Evolutionary conservation across 2,797 vertebrate genomes (phyloP).

Genomic region (Sebastes steindachneri): DNA sequence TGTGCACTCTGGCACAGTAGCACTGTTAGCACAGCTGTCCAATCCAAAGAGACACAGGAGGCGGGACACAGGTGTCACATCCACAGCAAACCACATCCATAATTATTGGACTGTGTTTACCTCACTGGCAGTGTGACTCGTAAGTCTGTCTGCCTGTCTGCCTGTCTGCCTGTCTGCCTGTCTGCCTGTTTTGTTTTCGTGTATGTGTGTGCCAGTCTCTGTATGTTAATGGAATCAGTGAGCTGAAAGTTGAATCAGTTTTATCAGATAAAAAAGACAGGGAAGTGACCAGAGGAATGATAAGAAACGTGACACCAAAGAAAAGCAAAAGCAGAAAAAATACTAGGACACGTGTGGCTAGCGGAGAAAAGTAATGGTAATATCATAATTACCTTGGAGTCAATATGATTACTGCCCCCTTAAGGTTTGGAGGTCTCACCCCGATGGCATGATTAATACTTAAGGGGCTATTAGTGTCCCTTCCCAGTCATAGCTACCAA

Average conservation of each 20-base stretch:
- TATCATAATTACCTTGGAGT: conserved; percentile 45
- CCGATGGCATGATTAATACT: conserved; percentile 49
- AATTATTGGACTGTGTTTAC: conserved; percentile 70
- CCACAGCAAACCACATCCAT: conserved; percentile 66
- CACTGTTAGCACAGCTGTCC: conserved; percentile 78
- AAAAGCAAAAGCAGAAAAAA: background rate
- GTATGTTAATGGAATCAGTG: conserved; percentile 12
- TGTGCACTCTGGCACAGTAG: conserved; percentile 49
- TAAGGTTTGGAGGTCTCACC: conserved; percentile 39
- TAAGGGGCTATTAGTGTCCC: conserved; percentile 61
- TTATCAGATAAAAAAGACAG: background rate
- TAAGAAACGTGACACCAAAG: background rate
- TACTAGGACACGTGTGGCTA: background rate
- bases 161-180: background rate
- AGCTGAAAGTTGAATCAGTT: background rate
- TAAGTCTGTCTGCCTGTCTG: background rate
- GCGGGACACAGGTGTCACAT: conserved; percentile 75
- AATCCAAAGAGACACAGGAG: conserved; percentile 74
- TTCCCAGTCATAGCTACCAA: conserved; percentile 49
- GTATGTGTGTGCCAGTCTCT: background rate
- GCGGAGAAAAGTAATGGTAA: conserved; percentile 24
- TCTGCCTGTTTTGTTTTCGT: background rate
- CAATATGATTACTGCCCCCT: conserved; percentile 47
- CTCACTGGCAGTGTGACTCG: conserved; percentile 48
- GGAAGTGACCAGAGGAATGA: background rate